phyloP scores from a whole-genome alignment of 2,888 invertebrate genomes.

The Euphydryas editha region DNA sequence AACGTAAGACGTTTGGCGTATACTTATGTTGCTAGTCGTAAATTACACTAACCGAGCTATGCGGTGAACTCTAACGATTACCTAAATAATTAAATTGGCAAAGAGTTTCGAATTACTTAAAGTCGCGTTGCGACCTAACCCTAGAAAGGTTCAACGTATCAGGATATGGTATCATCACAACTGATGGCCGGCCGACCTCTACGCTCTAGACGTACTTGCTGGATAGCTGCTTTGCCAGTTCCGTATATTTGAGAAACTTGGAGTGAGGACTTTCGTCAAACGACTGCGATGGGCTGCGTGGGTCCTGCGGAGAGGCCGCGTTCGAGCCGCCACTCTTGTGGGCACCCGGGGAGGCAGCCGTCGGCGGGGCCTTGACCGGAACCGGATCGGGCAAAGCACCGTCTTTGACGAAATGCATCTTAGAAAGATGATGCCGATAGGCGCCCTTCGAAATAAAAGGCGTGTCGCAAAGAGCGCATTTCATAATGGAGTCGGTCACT shows the following conservation, averaged over 20 bases:
- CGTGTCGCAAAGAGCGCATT: constrained; percentile 97
- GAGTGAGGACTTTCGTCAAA: constrained; percentile 97
- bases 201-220: constrained; percentile 95
- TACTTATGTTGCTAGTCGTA: constrained; percentile 82
- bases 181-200: constrained; percentile 65
- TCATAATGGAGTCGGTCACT: constrained; percentile 94
- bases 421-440: constrained; percentile 97
- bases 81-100: constrained; percentile 83
- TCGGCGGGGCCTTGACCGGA: constrained; percentile 82
- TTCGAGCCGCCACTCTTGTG: constrained; percentile 72
- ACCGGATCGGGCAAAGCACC: constrained; percentile 92
- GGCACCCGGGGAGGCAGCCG: constrained; percentile 72
- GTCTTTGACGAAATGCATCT: constrained; percentile 97
- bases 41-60: constrained; percentile 82
- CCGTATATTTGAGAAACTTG: constrained; percentile 99
- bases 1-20: constrained; percentile 84
- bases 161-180: constrained; percentile 93
- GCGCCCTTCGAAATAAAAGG: constrained; percentile 98
- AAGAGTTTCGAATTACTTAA: constrained; percentile 83
- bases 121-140: constrained; percentile 80
- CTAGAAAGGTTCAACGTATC: constrained; percentile 83
- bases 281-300: constrained; percentile 84
- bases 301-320: constrained; percentile 81
- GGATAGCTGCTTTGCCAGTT: constrained; percentile 98
- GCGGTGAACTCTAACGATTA: constrained; percentile 81